Base-by-base conservation (phyloP, 2,888 invertebrate species). In the Drosophila tanythrix region DNA sequence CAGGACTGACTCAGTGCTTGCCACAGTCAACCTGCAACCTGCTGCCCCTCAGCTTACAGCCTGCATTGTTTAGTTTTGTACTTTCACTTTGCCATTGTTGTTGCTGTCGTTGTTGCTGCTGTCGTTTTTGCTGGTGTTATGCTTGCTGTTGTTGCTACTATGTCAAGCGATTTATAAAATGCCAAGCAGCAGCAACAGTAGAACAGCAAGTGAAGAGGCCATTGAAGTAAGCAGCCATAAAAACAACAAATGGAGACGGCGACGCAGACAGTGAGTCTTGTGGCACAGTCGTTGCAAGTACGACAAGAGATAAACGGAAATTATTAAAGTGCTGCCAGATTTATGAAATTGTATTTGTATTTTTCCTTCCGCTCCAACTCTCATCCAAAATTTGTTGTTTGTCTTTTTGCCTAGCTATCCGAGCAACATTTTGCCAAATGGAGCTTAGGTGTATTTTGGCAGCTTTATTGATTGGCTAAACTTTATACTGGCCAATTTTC, bases 131-230 rank as follows among this genome's bases (percentile, higher is more conserved):
- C 31, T 65, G 57, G 35, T 66, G 70, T 55, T 72, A 51, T 31
- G 63, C 67, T 52, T 69, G 77, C 31, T 65, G 57, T 38, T 66
- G 70, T 55, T 72, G 80, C 63, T 84, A 66, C 79, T 72, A 78
- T 90, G 90, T 90, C 89, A 88, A 90, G 82, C 87, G 87, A 87
- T 87, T 87, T 87, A 90, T 86, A 88, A 90, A 87, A 87, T 79
- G 87, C 77, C 86, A 85, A 75, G 74, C 68, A 66, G 57, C 38
- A 64, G 52, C 53, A 52, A 38, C 52, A 67, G 60, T 58, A 51
- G 61, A 36, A 56, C 38, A 67, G 75, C 70, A 74, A 70, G 55
- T 70, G 63, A 53, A 78, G 72, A 61, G 67, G 69, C 75, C 61
- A 70, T 74, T 63, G 64, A 74, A 75, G 76, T 70, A 81, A 82